Evolutionary conservation across 1,140 invertebrate species (phyloP), one percentile per base, ranked within the genome.

Genomic region (Drosophila melanica): DNA sequence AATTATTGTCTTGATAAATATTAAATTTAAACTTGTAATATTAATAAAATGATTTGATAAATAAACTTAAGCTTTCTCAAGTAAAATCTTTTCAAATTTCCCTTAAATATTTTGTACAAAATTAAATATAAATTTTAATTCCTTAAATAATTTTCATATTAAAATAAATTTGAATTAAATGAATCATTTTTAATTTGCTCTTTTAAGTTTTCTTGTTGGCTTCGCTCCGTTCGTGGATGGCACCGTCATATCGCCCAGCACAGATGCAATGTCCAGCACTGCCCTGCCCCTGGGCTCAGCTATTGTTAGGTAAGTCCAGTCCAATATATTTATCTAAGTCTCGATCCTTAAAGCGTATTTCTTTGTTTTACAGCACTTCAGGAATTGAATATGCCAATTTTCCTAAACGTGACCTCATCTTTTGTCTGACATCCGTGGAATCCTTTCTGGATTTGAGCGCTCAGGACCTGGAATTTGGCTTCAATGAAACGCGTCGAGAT

Each of bases 171-270:
- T 35, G 0, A 35, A 35, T 41, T 41, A 41, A 41, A 6, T 41
- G 5, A 47, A 58, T 14, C 5, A 23, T 44, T 54, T 59, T 3
- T 8, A 14, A 9, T 42, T 44, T 44, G 0, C 4, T 7, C 3
- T 16, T 53, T 42, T 0, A 16, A 93, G 95, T 73, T 97, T 98
- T 91, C 94, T 97, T 14, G 95, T 96, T 14, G 96, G 97, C 11
- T 98, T 98, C 86, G 97, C 97, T 12, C 97, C 97, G 4, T 97
- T 97, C 84, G 94, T 97, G 65, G 97, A 98, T 92, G 96, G 97
- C 14, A 95, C 96, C 23, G 96, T 97, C 66, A 93, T 97, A 68
- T 92, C 94, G 54, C 94, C 94, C 93, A 65, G 93, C 93, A 69
- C 70, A 27, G 90, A 90, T 72, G 63, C 74, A 45, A 69, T 91